These are phyloP conservation scores for Pleuronectes platessa DNA, from an alignment of 2,113 vertebrate species.

Conservation along the genomic window DNA sequence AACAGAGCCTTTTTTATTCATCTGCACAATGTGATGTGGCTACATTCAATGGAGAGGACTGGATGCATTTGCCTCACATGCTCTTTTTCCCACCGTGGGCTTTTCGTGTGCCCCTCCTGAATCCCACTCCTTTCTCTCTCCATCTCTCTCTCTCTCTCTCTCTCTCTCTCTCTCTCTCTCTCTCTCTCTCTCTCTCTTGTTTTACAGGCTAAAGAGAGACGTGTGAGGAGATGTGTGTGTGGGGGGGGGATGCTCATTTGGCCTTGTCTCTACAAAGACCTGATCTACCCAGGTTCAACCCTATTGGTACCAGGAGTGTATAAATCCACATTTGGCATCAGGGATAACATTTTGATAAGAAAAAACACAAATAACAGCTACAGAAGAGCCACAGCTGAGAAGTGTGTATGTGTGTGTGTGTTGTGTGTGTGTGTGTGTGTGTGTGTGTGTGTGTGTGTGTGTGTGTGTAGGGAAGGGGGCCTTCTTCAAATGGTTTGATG, in stretches of 20 bases:
- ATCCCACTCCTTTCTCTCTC: no score
- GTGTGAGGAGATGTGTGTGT: background rate
- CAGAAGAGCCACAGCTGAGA: background rate
- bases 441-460: background rate
- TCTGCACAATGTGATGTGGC: conserved; percentile 27
- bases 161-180: no score
- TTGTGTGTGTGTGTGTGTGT: background rate
- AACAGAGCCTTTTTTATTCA: conserved; percentile 34
- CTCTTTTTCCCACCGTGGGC: conserved; percentile 63
- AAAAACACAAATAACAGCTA: background rate
- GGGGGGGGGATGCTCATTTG: conserved; percentile 23
- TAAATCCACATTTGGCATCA: conserved; percentile 2
- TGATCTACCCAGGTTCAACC: conserved; percentile 6
- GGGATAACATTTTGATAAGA: background rate
- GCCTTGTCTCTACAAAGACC: conserved; percentile 25
- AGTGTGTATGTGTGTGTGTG: background rate
- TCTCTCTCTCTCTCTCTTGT: background rate
- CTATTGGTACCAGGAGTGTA: conserved; percentile 7
- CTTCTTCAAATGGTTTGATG: background rate
- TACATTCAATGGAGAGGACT: conserved; percentile 47
- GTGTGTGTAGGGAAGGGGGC: background rate
- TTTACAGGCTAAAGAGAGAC: background rate
- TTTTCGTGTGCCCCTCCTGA: conserved; percentile 12
- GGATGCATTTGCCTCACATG: conserved; percentile 53
- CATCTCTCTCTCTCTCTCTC: no score